Conservation (phyloP, 2,113 vertebrate species). For the Equus przewalskii region DNA sequence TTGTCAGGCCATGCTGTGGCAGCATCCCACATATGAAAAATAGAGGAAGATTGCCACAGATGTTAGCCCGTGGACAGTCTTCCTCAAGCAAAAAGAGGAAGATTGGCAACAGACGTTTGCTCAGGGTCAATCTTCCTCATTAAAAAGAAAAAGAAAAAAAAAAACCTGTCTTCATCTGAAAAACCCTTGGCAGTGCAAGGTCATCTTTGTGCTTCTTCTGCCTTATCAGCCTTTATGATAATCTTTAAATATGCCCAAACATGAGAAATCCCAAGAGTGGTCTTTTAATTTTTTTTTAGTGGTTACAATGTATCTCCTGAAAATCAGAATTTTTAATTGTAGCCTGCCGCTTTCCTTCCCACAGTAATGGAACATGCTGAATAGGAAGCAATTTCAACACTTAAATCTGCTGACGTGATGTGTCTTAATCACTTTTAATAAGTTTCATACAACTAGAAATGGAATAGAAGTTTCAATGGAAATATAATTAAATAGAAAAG, state of each 20-base stretch:
- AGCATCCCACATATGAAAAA: too few relatives aligned
- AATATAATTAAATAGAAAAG: conserved; percentile 62
- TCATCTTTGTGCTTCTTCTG: background rate
- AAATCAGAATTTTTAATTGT: conserved; percentile 72
- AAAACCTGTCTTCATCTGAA: background rate
- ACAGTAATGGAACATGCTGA: conserved; percentile 68
- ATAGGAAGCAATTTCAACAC: conserved; percentile 69
- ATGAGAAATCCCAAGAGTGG: background rate
- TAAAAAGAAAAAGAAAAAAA: background rate
- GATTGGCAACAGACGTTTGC: too few relatives aligned
- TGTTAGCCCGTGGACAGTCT: too few relatives aligned
- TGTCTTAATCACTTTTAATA: conserved; percentile 82
- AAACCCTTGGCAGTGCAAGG: background rate
- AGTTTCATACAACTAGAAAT: conserved; percentile 76
- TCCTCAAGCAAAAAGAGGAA: too few relatives aligned
- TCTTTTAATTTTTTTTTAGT: background rate
- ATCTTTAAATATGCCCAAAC: conserved; percentile 60
- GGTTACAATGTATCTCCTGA: conserved; percentile 52
- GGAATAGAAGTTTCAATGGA: conserved; percentile 64
- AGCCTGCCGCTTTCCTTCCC: conserved; percentile 53
- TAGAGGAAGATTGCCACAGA: too few relatives aligned
- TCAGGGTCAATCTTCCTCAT: too few relatives aligned
- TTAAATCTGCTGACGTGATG: conserved; percentile 75
- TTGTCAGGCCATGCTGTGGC: too few relatives aligned
- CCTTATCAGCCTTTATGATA: background rate